Percentiles rank a stretch among this genome's conserved stretches.
Evolutionary conservation across 2,888 invertebrate species (phyloP).

Genomic region (Eudemis profundana): DNA sequence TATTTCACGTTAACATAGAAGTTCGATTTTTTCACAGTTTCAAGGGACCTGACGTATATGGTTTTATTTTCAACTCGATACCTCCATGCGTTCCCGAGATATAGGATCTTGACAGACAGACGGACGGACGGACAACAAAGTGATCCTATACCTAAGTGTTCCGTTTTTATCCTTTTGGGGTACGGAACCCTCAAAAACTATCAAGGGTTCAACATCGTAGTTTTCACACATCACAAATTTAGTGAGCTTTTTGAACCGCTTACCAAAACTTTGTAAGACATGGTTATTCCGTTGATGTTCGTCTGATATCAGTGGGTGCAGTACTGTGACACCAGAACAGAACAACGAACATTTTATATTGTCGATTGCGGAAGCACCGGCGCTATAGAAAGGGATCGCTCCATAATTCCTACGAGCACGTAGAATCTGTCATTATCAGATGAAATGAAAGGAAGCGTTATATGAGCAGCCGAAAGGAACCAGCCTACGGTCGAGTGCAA

Average conservation of each 20-base stretch:
- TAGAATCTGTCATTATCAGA: conserved; percentile 32
- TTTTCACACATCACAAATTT: no score
- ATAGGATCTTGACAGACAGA: no score
- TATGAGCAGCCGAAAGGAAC: conserved; percentile 19
- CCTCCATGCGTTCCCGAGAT: no score
- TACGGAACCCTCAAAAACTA: no score
- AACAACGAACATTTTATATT: conserved; percentile 68
- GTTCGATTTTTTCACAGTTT: no score
- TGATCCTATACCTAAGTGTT: no score
- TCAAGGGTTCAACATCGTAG: no score
- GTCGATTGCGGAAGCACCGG: conserved; percentile 68
- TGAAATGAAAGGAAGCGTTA: conserved; percentile 32
- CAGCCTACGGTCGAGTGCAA: background rate
- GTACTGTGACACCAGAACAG: conserved; percentile 53
- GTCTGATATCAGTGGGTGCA: conserved; percentile 55
- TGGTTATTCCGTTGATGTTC: conserved; percentile 52
- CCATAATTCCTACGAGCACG: conserved; percentile 25
- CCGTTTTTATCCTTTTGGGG: no score
- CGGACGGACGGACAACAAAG: no score
- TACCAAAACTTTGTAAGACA: conserved; percentile 69
- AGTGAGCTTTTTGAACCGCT: conserved; percentile 52
- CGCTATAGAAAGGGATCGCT: conserved; percentile 70
- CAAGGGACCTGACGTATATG: no score
- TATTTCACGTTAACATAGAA: no score
- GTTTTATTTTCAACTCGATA: no score